These are phyloP conservation scores for Schizothorax lantsangensis DNA, from an alignment of 2,797 vertebrate genomes.

Conservation along the genomic window DNA sequence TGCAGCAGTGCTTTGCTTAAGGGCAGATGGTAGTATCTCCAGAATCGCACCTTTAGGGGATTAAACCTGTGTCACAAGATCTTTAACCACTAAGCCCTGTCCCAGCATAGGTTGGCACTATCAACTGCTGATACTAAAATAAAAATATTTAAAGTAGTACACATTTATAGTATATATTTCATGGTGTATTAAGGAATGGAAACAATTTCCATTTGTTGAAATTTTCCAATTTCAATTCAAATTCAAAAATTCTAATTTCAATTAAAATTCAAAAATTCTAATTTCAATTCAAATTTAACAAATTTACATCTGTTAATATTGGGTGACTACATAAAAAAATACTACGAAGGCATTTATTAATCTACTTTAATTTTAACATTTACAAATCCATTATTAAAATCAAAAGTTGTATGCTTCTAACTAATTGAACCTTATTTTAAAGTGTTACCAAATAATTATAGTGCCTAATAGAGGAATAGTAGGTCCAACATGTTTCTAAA, in stretches of 20 bases:
- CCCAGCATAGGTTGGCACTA: not conserved
- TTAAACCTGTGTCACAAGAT: not conserved
- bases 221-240: too few species aligned
- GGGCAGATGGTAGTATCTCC: not conserved
- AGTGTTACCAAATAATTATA: not conserved
- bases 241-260: too few species aligned
- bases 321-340: not conserved
- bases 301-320: not conserved
- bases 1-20: not conserved
- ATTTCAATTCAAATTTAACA: too few species aligned
- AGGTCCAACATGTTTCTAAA: not conserved
- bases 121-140: not conserved
- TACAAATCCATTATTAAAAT: not conserved
- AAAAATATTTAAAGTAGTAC: not conserved
- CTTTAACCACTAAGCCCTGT: not conserved
- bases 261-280: too few species aligned
- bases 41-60: not conserved
- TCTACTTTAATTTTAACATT: not conserved
- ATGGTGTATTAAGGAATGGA: not conserved
- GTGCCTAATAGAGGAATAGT: not conserved
- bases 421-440: not conserved
- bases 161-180: not conserved
- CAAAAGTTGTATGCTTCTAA: not conserved
- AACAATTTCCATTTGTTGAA: not conserved
- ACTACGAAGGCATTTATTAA: not conserved